Evolutionary conservation across 2,113 vertebrate species (phyloP).

Genomic region (Oryzias celebensis): DNA sequence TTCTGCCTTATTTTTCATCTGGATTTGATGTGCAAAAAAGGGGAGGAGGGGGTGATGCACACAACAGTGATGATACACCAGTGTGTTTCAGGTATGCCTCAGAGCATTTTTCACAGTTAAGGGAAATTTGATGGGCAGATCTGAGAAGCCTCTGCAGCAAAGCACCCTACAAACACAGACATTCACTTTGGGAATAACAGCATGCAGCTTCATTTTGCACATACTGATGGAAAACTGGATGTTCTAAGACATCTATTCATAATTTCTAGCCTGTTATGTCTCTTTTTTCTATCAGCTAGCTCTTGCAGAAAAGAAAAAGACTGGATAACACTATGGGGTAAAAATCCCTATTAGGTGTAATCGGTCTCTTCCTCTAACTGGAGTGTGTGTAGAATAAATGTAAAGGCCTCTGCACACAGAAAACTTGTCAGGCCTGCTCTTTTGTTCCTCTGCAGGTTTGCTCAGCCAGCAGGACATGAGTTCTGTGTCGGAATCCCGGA

Average conservation of each 20-base stretch:
- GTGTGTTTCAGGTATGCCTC: constrained; percentile 20
- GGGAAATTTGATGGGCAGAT: constrained; percentile 20
- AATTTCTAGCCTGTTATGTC: constrained; percentile 14
- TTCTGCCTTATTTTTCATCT: constrained; percentile 25
- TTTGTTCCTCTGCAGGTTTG: constrained; percentile 16
- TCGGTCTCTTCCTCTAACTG: constrained; percentile 19
- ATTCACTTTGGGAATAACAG: constrained; percentile 40
- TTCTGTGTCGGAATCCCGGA: constrained; percentile 14
- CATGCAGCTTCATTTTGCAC: constrained; percentile 19
- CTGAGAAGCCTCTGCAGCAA: constrained; percentile 1
- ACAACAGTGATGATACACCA: background rate
- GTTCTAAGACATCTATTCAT: constrained; percentile 15
- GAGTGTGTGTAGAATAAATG: constrained; percentile 27
- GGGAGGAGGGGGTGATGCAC: constrained; percentile 16
- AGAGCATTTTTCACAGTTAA: constrained; percentile 11
- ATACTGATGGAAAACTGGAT: background rate
- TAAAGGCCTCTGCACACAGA: constrained; percentile 9
- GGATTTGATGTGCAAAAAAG: constrained; percentile 25
- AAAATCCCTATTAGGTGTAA: constrained; percentile 21
- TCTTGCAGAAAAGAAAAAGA: constrained; percentile 26
- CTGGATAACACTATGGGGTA: constrained; percentile 18
- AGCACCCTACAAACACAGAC: background rate
- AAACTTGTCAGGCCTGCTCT: constrained; percentile 1
- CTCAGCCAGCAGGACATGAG: constrained; percentile 11
- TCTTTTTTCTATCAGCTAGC: background rate